A percentile compares a stretch with the other conserved stretches of the same genome.
These are phyloP conservation scores for Laticauda colubrina DNA, from an alignment of 2,113 vertebrate genomes.

Conservation along the genomic window DNA sequence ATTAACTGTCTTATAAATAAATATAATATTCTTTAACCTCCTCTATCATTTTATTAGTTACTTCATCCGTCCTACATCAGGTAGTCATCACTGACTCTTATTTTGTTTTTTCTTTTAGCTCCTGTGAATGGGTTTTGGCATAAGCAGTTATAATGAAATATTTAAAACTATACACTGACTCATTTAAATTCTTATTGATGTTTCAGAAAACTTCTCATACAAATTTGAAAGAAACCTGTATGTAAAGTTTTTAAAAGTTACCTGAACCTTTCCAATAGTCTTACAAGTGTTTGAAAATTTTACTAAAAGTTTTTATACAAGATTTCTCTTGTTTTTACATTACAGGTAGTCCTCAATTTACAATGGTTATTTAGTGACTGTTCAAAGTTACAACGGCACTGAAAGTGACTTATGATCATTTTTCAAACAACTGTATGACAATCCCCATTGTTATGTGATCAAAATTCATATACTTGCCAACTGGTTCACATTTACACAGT, in stretches of 20 bases:
- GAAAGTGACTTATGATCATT: no score
- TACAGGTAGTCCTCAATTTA: no score
- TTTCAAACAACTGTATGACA: no score
- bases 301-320: not conserved
- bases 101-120: not conserved
- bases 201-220: not conserved
- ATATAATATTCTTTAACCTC: not conserved
- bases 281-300: not conserved
- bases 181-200: not conserved
- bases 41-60: not conserved
- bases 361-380: no score
- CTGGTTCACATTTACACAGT: no score
- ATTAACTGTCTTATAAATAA: not conserved
- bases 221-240: not conserved
- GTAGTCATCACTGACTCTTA: not conserved
- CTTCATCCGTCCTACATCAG: not conserved
- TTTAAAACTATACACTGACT: not conserved
- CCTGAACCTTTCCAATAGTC: not conserved
- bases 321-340: not conserved
- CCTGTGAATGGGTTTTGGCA: not conserved
- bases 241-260: not conserved
- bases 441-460: no score
- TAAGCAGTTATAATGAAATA: not conserved
- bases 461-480: no score
- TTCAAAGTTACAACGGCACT: no score